phyloP scores from a whole-genome alignment of 2,888 invertebrate genomes.

The Pandemis heparana region DNA sequence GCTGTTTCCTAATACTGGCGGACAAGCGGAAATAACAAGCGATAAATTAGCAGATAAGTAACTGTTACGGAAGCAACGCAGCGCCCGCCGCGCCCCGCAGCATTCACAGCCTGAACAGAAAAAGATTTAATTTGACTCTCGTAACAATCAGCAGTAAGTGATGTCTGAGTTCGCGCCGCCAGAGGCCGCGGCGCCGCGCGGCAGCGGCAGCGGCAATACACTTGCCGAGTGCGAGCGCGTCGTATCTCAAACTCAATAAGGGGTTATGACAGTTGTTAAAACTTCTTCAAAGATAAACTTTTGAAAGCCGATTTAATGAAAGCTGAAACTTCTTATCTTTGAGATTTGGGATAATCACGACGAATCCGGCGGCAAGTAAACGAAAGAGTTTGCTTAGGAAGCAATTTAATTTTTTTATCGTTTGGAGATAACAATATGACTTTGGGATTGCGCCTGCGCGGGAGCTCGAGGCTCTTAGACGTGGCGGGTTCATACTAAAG shows the following conservation, averaged over 20 bases:
- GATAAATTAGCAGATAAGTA: constrained; percentile 29
- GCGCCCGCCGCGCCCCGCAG: background rate
- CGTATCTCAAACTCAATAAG: constrained; percentile 13
- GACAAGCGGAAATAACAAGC: constrained; percentile 33
- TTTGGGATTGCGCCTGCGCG: background rate
- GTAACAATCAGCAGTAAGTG: background rate
- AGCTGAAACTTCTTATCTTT: constrained; percentile 20
- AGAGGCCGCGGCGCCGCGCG: background rate
- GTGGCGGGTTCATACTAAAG: background rate
- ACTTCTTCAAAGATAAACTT: constrained; percentile 29
- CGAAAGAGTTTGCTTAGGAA: background rate
- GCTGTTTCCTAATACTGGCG: constrained; percentile 5
- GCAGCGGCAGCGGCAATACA: background rate
- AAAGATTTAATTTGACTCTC: background rate
- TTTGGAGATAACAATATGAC: background rate
- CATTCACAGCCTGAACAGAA: background rate
- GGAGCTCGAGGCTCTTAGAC: background rate
- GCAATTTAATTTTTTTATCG: background rate
- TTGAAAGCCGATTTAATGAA: constrained; percentile 28
- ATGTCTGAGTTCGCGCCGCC: too few relatives aligned
- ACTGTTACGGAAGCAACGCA: background rate
- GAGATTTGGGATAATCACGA: constrained; percentile 22
- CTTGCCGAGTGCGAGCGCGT: background rate
- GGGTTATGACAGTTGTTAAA: constrained; percentile 38
- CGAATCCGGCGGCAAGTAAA: background rate